Base-by-base conservation (phyloP, 2,888 invertebrate species). In the Timema cristinae region DNA sequence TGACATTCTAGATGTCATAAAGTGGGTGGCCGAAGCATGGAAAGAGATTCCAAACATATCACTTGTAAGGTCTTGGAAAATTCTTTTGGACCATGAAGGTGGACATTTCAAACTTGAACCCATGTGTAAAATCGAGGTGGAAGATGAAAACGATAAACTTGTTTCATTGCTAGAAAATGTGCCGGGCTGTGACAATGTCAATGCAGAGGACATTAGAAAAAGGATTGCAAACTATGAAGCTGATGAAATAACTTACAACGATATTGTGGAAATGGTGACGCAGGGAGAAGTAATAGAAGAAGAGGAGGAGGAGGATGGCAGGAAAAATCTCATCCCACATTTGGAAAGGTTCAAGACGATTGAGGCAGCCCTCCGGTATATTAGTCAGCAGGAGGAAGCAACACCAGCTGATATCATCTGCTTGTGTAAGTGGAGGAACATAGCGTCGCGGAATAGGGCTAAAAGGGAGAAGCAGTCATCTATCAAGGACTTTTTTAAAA, bases 1-100 rank as follows among this genome's bases (percentile, higher is more conserved):
- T n/a, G n/a, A n/a, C n/a, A n/a, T n/a, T n/a, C n/a, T n/a, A n/a
- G n/a, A n/a, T n/a, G n/a, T n/a, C n/a, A n/a, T n/a, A 54, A 5
- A 2, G 54, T 11, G 10, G 54, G 10, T 52, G 54, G 54, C 10
- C 54, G 11, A 52, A 52, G 54, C 54, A 52, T 52, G 54, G 54
- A 52, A 52, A 11, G 54, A 52, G 54, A 52, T 52, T 52, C 11
- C 54, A 52, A 52, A 52, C 54, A 52, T 52, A 10, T 52, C 54
- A 11, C 11, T 52, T 52, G 54, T 52, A 11, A 52, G 54, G 54
- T 52, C 54, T 67, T 50, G 67, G 15, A 50, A 67, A 47, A 10
- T 67, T 13, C 16, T 67, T 63, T 63, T 10, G 63, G 54, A 52
- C 54, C 54, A 52, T 52, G n/a, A n/a, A n/a, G n/a, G n/a, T n/a